Base-by-base conservation (phyloP, 1,140 invertebrate species). In the Onthophagus taurus region DNA sequence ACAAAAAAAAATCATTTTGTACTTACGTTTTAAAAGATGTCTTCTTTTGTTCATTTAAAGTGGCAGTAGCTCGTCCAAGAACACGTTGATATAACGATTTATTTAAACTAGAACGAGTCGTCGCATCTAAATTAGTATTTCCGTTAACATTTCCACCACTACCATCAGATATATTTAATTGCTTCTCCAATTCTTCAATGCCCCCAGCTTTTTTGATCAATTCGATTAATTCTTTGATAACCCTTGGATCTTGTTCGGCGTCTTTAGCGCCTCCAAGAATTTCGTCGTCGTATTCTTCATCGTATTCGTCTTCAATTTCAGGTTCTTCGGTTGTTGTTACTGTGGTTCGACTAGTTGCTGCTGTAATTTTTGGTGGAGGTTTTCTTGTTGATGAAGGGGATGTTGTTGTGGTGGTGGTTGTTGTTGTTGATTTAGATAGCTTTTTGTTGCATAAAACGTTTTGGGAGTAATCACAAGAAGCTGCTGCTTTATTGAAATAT, bases 401-500 rank as follows among this genome's bases (percentile, higher is more conserved):
- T 9, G 68, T 60, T 3, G 67, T 31, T 8, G 41, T 20, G n/a
- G 30, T 39, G 14, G 54, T 67, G 39, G 58, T 69, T 7, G 71
- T 70, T 16, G 67, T 67, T 14, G n/a, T n/a, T 0, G 65, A 43
- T 4, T 66, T 57, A 38, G 67, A 56, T 23, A 64, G 60, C 53
- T 75, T 77, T 55, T 71, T 68, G 53, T 71, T 76, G 61, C 90
- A 94, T 12, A 82, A 69, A 0, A 93, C 89, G 59, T 93, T 92
- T 38, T 87, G 73, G 0, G 85, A 78, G 60, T 92, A 93, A 59
- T 95, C 89, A 59, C 90, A 95, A 3, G 89, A 91, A 60, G 93
- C 89, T 0, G 89, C 86, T 4, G 77, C 77, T 53, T 90, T 90
- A 65, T 92, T 94, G 67, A 94, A 95, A 58, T 81, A 88, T 12